Evolutionary conservation across 1,140 invertebrate genomes (phyloP), one percentile per base, ranked within the genome.

Genomic region (Drosophila biarmipes): DNA sequence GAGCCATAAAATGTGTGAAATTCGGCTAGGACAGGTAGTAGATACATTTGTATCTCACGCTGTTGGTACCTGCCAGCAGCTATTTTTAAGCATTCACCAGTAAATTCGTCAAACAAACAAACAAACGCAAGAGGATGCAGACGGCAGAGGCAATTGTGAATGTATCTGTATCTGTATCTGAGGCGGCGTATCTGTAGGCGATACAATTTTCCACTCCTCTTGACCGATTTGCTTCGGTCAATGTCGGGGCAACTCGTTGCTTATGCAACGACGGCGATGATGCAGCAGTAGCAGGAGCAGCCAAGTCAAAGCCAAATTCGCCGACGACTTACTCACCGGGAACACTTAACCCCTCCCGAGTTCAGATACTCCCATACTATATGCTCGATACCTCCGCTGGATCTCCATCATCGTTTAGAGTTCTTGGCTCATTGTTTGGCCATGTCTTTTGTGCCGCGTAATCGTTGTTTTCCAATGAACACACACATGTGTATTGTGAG

Each of bases 381-480:
- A 37, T 37, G 11, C 31, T 72, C 49, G 53, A 45, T 52, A 59
- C 31, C 52, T 53, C 38, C 40, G 42, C 29, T 40, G 56, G 31
- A 27, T 62, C 52, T 74, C 34, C 69, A 46, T 64, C 59, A 74
- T 64, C 58, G 49, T 53, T 53, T 29, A 17, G 14, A 59, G 67
- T 74, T 62, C 31, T 62, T 48, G 42, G 57, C 4, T 81, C 74
- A 89, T 87, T 87, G 82, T 87, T 87, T 87, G 84, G 42, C 67
- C 71, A 87, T 89, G 78, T 64, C 84, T 87, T 87, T 87, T 89
- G 74, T 89, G 82, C 84, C 79, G 84, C 82, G 82, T 87, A 87
- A 87, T 87, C 82, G 82, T 75, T 80, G 75, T 87, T 86, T 86
- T 87, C 82, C 82, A 87, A 87, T 87, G 82, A 87, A 87, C 74